These are phyloP conservation scores for Macrosoma leucophasiata DNA, from an alignment of 2,888 invertebrate species.

Conservation along the genomic window DNA sequence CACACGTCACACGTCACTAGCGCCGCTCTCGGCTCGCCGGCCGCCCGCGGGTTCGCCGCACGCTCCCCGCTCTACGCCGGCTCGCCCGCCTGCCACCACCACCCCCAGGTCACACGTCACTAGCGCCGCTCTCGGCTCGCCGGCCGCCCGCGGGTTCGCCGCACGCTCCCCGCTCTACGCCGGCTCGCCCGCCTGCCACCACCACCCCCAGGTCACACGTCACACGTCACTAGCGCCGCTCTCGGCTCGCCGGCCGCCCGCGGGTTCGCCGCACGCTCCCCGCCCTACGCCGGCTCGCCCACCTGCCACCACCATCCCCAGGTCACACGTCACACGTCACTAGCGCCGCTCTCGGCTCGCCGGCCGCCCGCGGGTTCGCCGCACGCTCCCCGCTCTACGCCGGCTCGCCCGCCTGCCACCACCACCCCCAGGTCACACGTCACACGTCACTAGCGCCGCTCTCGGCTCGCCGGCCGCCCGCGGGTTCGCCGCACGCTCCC, in stretches of 20 bases:
- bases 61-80: constrained; percentile 51
- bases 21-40: constrained; percentile 34
- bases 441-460: no score
- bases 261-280: no score
- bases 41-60: constrained; percentile 37
- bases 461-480: constrained; percentile 28
- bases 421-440: no score
- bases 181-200: constrained; percentile 32
- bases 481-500: constrained; percentile 28
- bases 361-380: constrained; percentile 35
- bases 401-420: constrained; percentile 40
- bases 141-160: constrained; percentile 27
- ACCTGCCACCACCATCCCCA: no score
- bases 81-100: constrained; percentile 40
- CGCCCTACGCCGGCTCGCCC: no score
- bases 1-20: no score
- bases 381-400: constrained; percentile 51
- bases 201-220: no score
- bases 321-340: no score
- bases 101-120: no score
- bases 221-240: no score
- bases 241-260: constrained; percentile 41
- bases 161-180: constrained; percentile 29
- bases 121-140: no score
- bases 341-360: constrained; percentile 34